phyloP scores from a whole-genome alignment of 2,888 invertebrate species.

The Norana najaformis region DNA sequence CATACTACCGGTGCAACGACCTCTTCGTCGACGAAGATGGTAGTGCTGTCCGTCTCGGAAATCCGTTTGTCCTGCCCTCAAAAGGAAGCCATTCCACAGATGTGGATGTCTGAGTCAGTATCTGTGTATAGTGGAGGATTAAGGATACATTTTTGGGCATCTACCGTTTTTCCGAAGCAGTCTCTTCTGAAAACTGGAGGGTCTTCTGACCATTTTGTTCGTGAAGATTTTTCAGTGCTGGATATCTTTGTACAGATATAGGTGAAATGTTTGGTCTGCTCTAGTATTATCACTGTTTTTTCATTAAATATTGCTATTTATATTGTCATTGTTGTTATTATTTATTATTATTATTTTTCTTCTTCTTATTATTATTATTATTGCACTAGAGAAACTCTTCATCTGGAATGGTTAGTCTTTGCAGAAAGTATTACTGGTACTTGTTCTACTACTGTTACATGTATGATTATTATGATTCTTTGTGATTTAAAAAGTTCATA shows the following conservation, averaged over 20 bases:
- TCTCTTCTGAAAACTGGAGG: too few relatives aligned
- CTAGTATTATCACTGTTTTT: background rate
- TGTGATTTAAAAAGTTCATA: too few relatives aligned
- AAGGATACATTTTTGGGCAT: background rate
- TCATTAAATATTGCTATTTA: slow-evolving; percentile 6
- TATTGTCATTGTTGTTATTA: background rate
- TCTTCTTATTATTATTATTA: background rate
- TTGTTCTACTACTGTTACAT: background rate
- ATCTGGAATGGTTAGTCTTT: too few relatives aligned
- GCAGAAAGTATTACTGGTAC: too few relatives aligned
- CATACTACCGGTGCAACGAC: slow-evolving; percentile 30
- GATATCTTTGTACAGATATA: background rate
- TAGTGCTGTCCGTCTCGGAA: slow-evolving; percentile 24
- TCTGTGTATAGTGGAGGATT: background rate
- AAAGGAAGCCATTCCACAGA: background rate
- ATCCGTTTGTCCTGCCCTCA: background rate
- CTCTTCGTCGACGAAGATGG: slow-evolving; percentile 8
- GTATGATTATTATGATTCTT: background rate
- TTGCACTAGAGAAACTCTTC: too few relatives aligned
- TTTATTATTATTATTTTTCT: background rate
- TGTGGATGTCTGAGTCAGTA: background rate
- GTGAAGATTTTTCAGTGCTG: background rate
- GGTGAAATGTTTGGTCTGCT: background rate
- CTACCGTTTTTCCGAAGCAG: too few relatives aligned
- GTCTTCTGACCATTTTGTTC: background rate